These are phyloP conservation scores for Argentina silus DNA, from an alignment of 2,797 vertebrate genomes.

Conservation along the genomic window DNA sequence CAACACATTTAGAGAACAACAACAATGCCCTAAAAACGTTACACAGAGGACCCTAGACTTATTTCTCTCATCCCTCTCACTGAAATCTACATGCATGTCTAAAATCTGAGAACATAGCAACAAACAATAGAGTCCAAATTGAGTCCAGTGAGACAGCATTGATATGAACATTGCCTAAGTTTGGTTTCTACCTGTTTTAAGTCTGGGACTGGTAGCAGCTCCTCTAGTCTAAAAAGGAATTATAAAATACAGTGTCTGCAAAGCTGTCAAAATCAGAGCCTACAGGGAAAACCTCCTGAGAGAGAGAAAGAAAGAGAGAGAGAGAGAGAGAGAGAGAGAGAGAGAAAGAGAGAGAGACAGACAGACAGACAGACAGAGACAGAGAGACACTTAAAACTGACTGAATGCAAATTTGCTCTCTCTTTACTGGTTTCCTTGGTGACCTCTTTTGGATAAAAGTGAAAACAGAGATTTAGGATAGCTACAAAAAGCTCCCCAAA, in stretches of 20 bases:
- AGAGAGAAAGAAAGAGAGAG: too few relatives aligned
- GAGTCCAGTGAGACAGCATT: not conserved
- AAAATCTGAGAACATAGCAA: too few relatives aligned
- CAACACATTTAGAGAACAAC: not conserved
- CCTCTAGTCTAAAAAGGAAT: conserved; percentile 3
- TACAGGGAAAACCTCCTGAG: too few relatives aligned
- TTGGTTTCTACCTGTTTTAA: not conserved
- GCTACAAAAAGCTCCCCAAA: too few relatives aligned
- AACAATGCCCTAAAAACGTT: not conserved
- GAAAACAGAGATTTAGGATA: too few relatives aligned
- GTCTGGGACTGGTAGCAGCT: not conserved
- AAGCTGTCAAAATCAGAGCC: not conserved
- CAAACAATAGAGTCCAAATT: too few relatives aligned
- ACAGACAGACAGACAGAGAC: too few relatives aligned
- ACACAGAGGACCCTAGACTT: not conserved
- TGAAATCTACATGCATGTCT: too few relatives aligned
- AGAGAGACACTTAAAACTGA: too few relatives aligned
- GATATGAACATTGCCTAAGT: not conserved
- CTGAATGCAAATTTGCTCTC: too few relatives aligned
- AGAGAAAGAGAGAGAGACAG: too few relatives aligned
- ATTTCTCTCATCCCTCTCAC: not conserved
- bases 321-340: not conserved
- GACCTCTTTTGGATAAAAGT: not conserved
- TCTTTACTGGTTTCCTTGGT: conserved; percentile 6
- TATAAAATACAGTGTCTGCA: not conserved